Evolutionary conservation across 2,113 vertebrate species (phyloP), one percentile per base, ranked within the genome.

Genomic region (Garra rufa): DNA sequence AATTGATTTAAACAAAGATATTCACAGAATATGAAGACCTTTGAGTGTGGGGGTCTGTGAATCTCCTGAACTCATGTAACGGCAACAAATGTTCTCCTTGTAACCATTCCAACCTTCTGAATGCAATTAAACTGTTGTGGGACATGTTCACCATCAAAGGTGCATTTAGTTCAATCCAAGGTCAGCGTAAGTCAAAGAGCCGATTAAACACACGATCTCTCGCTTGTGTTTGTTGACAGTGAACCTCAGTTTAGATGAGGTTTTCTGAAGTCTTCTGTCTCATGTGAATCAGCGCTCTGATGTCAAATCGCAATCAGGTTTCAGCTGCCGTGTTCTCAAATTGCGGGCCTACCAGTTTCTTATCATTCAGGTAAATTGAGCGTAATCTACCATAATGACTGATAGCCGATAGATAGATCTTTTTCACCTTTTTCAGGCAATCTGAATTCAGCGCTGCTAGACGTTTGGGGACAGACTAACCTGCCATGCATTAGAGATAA

Each of bases 401-500:
- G 65, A 34, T 34, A 34, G 3, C 3, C 5, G 34, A 34, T 34
- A 34, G 34, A 34, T 34, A 34, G 34, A 34, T 34, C 2, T 8
- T 48, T 34, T 28, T 44, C 59, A 34, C 26, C 59, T 59, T 65
- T 46, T 78, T 24, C 50, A 21, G 19, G 19, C 0, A 46, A 81
- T 21, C 73, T 84, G 57, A 81, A 80, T 80, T 34, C 57, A 79
- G 11, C 59, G 9, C 24, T 30, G 41, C 55, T 26, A 82, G 71
- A 26, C 59, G 11, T 59, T 46, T 55, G 19, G 48, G 44, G 59
- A 77, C 83, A 70, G 17, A 19, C n/a, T 76, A 61, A 46, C 76
- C 61, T 76, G n/a, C 71, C 21, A 70, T 88, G 70, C 84, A 88
- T 88, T 88, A 88, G 76, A 76, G 76, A 75, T 46, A 76, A 87